Percentiles rank a stretch among this genome's conserved stretches.
These are phyloP conservation scores for Agonum fuliginosum DNA, from an alignment of 2,888 invertebrate genomes.

Conservation along the genomic window DNA sequence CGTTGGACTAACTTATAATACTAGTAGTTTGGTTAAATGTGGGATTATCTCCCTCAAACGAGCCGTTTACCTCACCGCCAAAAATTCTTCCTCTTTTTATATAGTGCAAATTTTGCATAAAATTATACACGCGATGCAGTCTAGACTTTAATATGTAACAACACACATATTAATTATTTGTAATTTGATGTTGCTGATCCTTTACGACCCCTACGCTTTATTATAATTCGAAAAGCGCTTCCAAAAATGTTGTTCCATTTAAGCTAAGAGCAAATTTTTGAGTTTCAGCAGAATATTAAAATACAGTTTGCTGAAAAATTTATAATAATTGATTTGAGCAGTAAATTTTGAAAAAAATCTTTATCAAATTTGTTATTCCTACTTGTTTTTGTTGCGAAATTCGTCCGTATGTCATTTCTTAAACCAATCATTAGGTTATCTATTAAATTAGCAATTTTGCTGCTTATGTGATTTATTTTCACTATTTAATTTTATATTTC, in stretches of 20 bases:
- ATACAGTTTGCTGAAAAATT: too few relatives aligned
- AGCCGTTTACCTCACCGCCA: slow-evolving; percentile 45
- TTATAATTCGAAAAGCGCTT: neutral
- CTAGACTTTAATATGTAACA: slow-evolving; percentile 45
- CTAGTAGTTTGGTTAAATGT: slow-evolving; percentile 51
- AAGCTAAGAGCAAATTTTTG: too few relatives aligned
- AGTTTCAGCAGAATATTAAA: too few relatives aligned
- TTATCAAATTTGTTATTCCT: too few relatives aligned
- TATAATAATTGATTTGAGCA: too few relatives aligned
- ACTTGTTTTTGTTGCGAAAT: too few relatives aligned
- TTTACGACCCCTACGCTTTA: neutral
- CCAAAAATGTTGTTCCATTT: slow-evolving; percentile 3
- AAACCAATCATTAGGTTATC: too few relatives aligned
- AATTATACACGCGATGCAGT: slow-evolving; percentile 45
- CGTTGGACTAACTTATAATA: slow-evolving; percentile 32
- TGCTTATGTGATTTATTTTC: too few relatives aligned
- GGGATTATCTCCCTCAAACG: slow-evolving; percentile 21
- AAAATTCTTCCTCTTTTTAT: slow-evolving; percentile 42
- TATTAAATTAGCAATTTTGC: too few relatives aligned
- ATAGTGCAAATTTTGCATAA: slow-evolving; percentile 49
- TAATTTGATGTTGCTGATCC: slow-evolving; percentile 41
- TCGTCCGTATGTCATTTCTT: too few relatives aligned
- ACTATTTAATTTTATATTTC: too few relatives aligned
- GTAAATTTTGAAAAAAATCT: too few relatives aligned
- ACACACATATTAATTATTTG: slow-evolving; percentile 42